These are phyloP conservation scores for Lysandra bellargus DNA, from an alignment of 2,888 invertebrate species.

Conservation along the genomic window DNA sequence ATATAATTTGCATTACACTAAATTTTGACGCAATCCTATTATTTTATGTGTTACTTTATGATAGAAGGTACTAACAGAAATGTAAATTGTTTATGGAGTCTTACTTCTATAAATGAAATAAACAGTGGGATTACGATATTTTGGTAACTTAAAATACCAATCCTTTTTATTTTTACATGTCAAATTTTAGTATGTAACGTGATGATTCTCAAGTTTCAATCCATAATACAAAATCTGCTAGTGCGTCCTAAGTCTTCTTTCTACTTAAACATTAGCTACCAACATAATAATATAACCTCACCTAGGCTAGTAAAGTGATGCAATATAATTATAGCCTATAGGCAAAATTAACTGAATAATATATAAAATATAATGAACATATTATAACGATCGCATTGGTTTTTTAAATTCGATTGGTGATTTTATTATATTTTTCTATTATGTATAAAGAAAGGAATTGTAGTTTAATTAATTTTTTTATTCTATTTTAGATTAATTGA, in stretches of 20 bases:
- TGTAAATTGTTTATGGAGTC: neutral
- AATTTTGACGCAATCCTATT: neutral
- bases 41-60: neutral
- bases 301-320: conserved; percentile 28
- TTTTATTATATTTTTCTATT: conserved; percentile 68
- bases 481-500: conserved; percentile 41
- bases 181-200: neutral
- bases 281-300: conserved; percentile 18
- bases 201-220: neutral
- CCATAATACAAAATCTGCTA: neutral
- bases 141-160: neutral
- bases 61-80: neutral
- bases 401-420: conserved; percentile 60
- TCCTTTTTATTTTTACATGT: neutral
- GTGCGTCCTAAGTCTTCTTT: neutral
- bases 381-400: conserved; percentile 49
- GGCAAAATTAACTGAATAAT: conserved; percentile 43
- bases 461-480: conserved; percentile 49
- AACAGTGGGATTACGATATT: neutral
- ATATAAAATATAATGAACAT: conserved; percentile 60
- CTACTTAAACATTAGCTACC: conserved; percentile 9
- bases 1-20: conserved; percentile 32
- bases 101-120: neutral
- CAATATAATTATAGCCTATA: conserved; percentile 29
- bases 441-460: conserved; percentile 50